Evolutionary conservation across 2,797 vertebrate species (phyloP), one percentile per base, ranked within the genome.

Genomic region (Neosilurus mollespiculum): DNA sequence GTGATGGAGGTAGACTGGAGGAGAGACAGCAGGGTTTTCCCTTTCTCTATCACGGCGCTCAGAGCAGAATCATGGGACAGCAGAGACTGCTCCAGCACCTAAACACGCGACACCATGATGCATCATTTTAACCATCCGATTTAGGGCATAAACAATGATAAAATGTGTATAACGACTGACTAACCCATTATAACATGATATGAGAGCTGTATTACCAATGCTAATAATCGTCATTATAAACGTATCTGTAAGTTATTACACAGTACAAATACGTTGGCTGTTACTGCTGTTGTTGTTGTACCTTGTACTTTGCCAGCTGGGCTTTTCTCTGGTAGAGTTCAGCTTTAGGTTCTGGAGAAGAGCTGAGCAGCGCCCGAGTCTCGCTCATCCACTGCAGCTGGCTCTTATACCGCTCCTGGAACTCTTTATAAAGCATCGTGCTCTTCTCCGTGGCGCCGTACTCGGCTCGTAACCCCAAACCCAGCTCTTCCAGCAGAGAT

Each of bases 241-340:
- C 12, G 5, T 34, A 37, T 37, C 30, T 15, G n/a, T 14, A 9
- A 16, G 58, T 16, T 6, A 20, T 20, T 75, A 56, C 34, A 30
- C 43, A 43, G 43, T 43, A 8, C 54, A 11, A 11, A 11, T 0
- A 11, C 54, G 9, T 56, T 56, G 30, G 30, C 30, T 30, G 30
- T 30, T 30, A 30, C 30, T 30, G 30, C 30, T 30, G 15, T 56
- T 56, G 53, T 14, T 30, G 2, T 56, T 49, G 87, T 94, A 99
- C 98, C 97, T 99, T 99, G 85, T 98, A 97, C 90, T 98, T 99
- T 16, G 96, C 95, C 79, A 99, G 90, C 69, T 99, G 98, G 0
- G 96, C 97, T 92, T 97, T 98, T 79, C 98, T 96, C 91, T 99
- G 98, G 91, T 97, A 99, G 8, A 99, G 93, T 87, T 99, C 98